Evolutionary conservation across 2,113 vertebrate genomes (phyloP).

Genomic region (Turdus rufiventris): DNA sequence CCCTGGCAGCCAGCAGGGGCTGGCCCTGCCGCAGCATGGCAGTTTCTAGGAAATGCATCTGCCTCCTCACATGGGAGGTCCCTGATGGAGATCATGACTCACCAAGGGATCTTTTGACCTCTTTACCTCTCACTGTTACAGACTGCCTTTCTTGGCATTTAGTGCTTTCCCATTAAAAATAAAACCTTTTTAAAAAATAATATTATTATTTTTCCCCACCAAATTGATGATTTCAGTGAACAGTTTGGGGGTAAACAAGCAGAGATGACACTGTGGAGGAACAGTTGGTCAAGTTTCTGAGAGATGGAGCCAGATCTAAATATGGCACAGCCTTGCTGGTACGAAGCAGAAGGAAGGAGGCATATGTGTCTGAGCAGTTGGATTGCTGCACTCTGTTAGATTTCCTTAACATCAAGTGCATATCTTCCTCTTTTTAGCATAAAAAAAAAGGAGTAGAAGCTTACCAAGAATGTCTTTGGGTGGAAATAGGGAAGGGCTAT

Average conservation of each 20-base stretch:
- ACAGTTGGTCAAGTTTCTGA: slow-evolving; percentile 50
- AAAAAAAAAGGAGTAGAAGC: background rate
- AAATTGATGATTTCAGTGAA: background rate
- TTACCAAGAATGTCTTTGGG: background rate
- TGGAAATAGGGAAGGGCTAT: background rate
- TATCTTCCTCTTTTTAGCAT: slow-evolving; percentile 13
- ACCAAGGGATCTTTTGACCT: background rate
- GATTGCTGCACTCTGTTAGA: slow-evolving; percentile 43
- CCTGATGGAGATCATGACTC: background rate
- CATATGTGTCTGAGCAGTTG: slow-evolving; percentile 53
- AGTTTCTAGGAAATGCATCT: background rate
- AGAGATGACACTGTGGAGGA: slow-evolving; percentile 10
- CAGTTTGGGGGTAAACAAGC: slow-evolving; percentile 47
- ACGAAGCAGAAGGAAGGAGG: slow-evolving; percentile 35
- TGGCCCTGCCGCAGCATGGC: rapidly evolving
- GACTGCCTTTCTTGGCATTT: background rate
- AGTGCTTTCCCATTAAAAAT: background rate
- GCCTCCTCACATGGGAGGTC: background rate
- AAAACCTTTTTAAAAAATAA: background rate
- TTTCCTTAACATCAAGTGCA: slow-evolving; percentile 11
- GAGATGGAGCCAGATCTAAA: slow-evolving; percentile 51
- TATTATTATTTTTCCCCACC: background rate
- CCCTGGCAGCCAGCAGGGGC: rapidly evolving
- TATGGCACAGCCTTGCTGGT: slow-evolving; percentile 14
- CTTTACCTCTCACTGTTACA: rapidly evolving